These are phyloP conservation scores for Microtus ochrogaster DNA, from an alignment of 2,113 vertebrate genomes.

Conservation along the genomic window DNA sequence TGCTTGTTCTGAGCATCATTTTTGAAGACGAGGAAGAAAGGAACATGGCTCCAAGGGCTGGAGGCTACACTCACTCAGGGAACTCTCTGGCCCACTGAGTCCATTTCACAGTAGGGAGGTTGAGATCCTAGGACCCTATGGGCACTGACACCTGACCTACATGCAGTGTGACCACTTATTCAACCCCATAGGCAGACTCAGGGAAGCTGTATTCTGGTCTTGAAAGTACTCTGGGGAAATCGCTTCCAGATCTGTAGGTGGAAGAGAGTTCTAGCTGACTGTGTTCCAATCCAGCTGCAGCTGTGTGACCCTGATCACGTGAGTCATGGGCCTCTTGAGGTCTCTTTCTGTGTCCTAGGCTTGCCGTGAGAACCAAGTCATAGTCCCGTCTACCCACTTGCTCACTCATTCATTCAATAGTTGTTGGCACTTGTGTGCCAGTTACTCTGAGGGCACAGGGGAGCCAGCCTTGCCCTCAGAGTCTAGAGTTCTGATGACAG, in stretches of 20 bases:
- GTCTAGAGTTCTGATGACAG: not conserved
- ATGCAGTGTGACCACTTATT: accelerated
- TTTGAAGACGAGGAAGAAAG: not conserved
- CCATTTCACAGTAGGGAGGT: not conserved
- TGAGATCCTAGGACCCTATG: not conserved
- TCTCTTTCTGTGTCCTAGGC: not conserved
- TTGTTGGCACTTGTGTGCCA: not conserved
- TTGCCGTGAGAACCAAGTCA: not conserved
- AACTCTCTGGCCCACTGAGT: not conserved
- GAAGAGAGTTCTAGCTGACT: not conserved
- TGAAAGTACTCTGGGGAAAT: not conserved
- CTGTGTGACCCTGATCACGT: not conserved
- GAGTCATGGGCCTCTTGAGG: not conserved
- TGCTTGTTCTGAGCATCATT: not conserved
- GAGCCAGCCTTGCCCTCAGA: not conserved
- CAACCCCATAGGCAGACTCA: not conserved
- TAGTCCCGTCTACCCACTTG: too few relatives aligned
- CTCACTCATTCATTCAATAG: not conserved
- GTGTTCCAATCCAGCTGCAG: not conserved
- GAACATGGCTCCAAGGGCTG: not conserved
- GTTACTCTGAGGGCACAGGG: not conserved
- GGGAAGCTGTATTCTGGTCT: not conserved
- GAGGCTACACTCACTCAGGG: not conserved
- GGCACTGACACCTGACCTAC: not conserved
- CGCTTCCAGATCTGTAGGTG: not conserved